Base-by-base conservation (phyloP, 2,113 vertebrate genomes). In the Grammomys dolichurus region DNA sequence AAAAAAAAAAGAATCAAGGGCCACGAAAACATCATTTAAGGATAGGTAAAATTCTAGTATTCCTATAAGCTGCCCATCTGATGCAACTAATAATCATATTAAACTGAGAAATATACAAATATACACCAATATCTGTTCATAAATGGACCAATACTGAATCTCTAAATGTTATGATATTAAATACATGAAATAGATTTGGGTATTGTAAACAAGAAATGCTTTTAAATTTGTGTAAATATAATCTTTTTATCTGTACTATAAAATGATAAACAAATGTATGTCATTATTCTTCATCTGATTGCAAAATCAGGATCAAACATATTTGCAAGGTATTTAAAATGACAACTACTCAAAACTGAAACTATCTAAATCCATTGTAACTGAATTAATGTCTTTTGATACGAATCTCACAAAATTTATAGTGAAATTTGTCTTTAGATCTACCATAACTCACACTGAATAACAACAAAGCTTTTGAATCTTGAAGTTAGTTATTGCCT, bases 321-420 rank as follows among this genome's bases (percentile, higher is more conserved):
- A 92, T 89, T 98, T 97, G 87, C 96, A 97, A 96, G 54, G 97
- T 98, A 98, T 98, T 98, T 96, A 92, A 96, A 98, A 93, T 93
- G 93, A 97, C 97, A 98, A 69, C 92, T 77, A 95, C 89, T 97
- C 98, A 98, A 89, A 98, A 99, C 99, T 98, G 98, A 98, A 98
- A 98, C 96, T 97, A 97, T 97, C 97, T 93, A 97, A 98, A 98
- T 97, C 97, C 96, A 78, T 98, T 98, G 98, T 98, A 98, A 98
- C 98, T 98, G 98, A 99, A 98, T 98, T 98, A 98, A 99, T 98
- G 98, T 99, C 97, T 96, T 98, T 98, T 98, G 98, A 98, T 98
- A 99, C 98, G 99, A 99, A 99, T 98, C 98, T 99, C 98, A 98
- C 96, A 98, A 99, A 99, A 99, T 98, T 98, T 97, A 96, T 89